phyloP scores from a whole-genome alignment of 2,888 invertebrate genomes.

The Oscheius onirici region DNA sequence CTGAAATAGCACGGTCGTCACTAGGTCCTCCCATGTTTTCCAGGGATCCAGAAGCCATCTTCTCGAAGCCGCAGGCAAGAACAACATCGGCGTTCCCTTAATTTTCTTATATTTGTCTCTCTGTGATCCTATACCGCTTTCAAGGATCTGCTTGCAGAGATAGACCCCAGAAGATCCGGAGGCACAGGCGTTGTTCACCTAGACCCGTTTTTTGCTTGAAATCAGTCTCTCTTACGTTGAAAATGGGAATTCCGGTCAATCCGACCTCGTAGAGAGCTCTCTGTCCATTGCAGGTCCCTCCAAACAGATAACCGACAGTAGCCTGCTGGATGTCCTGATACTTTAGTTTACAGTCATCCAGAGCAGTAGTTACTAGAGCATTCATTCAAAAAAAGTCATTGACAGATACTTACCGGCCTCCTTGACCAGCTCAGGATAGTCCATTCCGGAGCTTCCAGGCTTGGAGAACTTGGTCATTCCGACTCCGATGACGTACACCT shows the following conservation, averaged over 20 bases:
- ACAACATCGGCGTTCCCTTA: slow-evolving; percentile 83
- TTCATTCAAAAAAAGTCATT: neutral
- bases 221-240: slow-evolving; percentile 79
- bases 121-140: slow-evolving; percentile 76
- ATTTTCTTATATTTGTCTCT: slow-evolving; percentile 40
- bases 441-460: slow-evolving; percentile 83
- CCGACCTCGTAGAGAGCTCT: slow-evolving; percentile 92
- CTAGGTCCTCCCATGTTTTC: slow-evolving; percentile 71
- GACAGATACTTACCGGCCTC: slow-evolving; percentile 78
- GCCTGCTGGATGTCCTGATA: slow-evolving; percentile 84
- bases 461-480: slow-evolving; percentile 82
- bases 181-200: slow-evolving; percentile 94
- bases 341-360: slow-evolving; percentile 64
- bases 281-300: slow-evolving; percentile 81
- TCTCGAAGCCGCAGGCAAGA: slow-evolving; percentile 94
- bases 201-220: neutral
- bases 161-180: slow-evolving; percentile 92
- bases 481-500: slow-evolving; percentile 69
- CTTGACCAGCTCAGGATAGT: slow-evolving; percentile 93
- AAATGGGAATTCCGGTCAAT: slow-evolving; percentile 94
- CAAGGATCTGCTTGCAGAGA: slow-evolving; percentile 90
- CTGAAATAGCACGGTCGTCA: slow-evolving; percentile 85
- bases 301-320: slow-evolving; percentile 75
- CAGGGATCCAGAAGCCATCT: slow-evolving; percentile 93
- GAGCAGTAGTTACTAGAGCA: slow-evolving; percentile 80